Evolutionary conservation across 2,113 vertebrate species (phyloP).

Genomic region (Anoplopoma fimbria): DNA sequence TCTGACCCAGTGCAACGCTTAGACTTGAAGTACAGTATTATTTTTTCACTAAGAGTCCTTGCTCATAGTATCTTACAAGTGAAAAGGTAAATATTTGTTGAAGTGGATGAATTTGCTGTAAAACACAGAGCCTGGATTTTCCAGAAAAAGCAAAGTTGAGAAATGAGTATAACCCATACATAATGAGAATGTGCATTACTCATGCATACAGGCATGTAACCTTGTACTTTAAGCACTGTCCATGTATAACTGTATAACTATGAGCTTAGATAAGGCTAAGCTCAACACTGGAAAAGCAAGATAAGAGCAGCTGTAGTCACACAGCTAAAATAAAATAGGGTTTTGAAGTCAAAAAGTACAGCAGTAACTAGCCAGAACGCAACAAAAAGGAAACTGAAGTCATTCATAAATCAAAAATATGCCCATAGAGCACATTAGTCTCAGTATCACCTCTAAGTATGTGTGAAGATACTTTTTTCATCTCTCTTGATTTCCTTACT

Average conservation of each 20-base stretch:
- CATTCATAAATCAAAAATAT: slow-evolving; percentile 15
- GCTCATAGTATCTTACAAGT: slow-evolving; percentile 19
- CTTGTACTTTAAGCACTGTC: slow-evolving; percentile 40
- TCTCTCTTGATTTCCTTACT: no score
- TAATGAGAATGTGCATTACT: slow-evolving; percentile 55
- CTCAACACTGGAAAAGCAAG: slow-evolving; percentile 49
- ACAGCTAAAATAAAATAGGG: slow-evolving; percentile 30
- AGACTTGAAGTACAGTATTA: slow-evolving; percentile 35
- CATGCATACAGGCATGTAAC: slow-evolving; percentile 41
- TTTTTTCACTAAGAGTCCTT: slow-evolving; percentile 4
- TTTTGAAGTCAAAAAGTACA: slow-evolving; percentile 37
- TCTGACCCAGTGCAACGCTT: slow-evolving; percentile 18
- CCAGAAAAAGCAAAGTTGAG: slow-evolving; percentile 41
- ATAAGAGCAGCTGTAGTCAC: slow-evolving; percentile 51
- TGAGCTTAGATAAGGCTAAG: slow-evolving; percentile 53
- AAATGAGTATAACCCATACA: slow-evolving; percentile 40
- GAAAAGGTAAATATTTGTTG: slow-evolving; percentile 32
- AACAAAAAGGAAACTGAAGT: background rate
- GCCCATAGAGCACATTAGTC: background rate
- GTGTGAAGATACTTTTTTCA: no score
- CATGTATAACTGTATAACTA: slow-evolving; percentile 29
- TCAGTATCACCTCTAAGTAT: no score
- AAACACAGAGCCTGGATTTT: slow-evolving; percentile 51
- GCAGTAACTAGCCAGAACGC: slow-evolving; percentile 1
- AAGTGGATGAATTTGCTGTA: slow-evolving; percentile 56